Percentiles rank a stretch among this genome's conserved stretches.
phyloP scores from a whole-genome alignment of 2,888 invertebrate species.

The Acrocera orbiculus region DNA sequence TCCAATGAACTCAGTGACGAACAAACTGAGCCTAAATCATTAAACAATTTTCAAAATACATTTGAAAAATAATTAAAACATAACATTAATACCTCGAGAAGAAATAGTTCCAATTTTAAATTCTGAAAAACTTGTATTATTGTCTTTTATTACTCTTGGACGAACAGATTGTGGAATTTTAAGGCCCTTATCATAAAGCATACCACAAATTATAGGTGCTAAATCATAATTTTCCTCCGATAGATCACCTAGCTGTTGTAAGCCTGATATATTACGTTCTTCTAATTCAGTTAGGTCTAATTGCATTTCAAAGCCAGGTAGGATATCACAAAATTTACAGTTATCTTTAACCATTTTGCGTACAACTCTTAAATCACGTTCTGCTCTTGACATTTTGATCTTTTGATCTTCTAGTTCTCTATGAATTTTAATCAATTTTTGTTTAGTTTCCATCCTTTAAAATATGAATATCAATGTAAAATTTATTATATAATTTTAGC shows the following conservation, averaged over 20 bases:
- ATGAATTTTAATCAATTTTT: constrained; percentile 20
- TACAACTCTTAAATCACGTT: constrained; percentile 23
- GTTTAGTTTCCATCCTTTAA: constrained; percentile 19
- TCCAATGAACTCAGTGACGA: too few species aligned
- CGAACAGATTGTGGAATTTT: constrained; percentile 23
- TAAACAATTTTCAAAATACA: too few species aligned
- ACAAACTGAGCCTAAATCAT: too few species aligned
- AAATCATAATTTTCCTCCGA: constrained; percentile 20
- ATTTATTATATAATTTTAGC: too few species aligned
- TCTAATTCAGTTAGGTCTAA: constrained; percentile 39
- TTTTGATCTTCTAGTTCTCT: constrained; percentile 27
- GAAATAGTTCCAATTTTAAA: too few species aligned
- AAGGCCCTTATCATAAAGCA: constrained; percentile 23
- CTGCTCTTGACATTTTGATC: constrained; percentile 25
- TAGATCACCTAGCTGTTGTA: constrained; percentile 39
- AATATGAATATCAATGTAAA: neutral
- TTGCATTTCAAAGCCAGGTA: constrained; percentile 28
- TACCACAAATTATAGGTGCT: constrained; percentile 21
- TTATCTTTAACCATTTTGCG: constrained; percentile 20
- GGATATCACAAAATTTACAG: constrained; percentile 19
- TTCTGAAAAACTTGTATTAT: too few species aligned
- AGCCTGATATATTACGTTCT: constrained; percentile 37
- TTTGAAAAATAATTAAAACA: too few species aligned
- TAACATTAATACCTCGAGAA: too few species aligned
- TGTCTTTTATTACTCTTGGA: too few species aligned